These are phyloP conservation scores for Tenthredo mesomela DNA, from an alignment of 2,888 invertebrate genomes.

Conservation along the genomic window DNA sequence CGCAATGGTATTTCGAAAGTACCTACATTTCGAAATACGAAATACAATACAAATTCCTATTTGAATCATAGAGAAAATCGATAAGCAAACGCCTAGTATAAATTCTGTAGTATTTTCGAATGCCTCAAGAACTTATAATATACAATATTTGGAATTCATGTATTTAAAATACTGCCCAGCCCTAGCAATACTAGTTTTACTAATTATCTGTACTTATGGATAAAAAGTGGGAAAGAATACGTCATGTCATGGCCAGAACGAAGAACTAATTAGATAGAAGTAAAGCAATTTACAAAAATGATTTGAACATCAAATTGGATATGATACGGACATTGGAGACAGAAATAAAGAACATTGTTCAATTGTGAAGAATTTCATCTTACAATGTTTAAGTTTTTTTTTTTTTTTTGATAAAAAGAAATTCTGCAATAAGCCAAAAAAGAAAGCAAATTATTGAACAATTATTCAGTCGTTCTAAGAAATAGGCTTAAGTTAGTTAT, in stretches of 20 bases:
- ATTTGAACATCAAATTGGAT: background rate
- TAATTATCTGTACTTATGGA: background rate
- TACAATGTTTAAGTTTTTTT: background rate
- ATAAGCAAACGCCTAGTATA: background rate
- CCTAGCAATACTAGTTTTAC: background rate
- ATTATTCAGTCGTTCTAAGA: background rate
- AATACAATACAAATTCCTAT: background rate
- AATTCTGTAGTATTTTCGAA: background rate
- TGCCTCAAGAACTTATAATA: background rate
- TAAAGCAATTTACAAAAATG: background rate
- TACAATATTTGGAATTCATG: background rate
- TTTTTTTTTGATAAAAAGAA: background rate
- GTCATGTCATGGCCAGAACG: background rate
- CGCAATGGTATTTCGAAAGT: background rate
- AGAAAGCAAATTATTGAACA: background rate
- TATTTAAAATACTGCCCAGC: background rate
- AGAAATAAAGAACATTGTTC: background rate
- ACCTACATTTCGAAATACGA: background rate
- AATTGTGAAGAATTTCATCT: background rate
- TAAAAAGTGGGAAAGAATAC: slow-evolving; percentile 19
- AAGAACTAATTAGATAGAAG: background rate
- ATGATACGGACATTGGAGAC: background rate
- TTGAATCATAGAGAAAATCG: background rate
- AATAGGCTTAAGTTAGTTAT: slow-evolving; percentile 25
- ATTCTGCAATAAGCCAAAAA: background rate